A percentile compares a stretch with the other conserved stretches of the same genome.
phyloP scores from a whole-genome alignment of 2,888 invertebrate genomes.

The Invenusta paracnida region DNA sequence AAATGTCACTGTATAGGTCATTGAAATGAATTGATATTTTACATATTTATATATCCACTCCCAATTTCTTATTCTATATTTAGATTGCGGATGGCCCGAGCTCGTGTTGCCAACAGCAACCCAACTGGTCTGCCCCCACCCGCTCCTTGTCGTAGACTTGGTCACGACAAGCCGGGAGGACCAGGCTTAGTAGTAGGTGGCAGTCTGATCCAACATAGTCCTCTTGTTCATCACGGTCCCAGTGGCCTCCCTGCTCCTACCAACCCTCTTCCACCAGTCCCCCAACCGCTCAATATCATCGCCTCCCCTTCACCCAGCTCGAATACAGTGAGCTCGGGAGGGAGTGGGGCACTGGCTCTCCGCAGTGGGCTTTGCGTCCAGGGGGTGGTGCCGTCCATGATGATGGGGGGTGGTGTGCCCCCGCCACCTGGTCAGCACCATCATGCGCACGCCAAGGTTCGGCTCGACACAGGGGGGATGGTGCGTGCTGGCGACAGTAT shows the following conservation, averaged over 20 bases:
- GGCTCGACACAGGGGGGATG: conserved; percentile 4
- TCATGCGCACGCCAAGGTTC: neutral
- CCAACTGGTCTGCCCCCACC: neutral
- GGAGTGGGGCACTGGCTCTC: neutral
- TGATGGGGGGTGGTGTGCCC: neutral
- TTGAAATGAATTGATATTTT: too few relatives aligned
- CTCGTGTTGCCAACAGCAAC: neutral
- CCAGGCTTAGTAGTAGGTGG: neutral
- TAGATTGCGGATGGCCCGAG: neutral
- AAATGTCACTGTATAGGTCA: too few relatives aligned
- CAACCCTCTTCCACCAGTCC: neutral
- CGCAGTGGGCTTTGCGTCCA: neutral
- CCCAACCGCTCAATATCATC: conserved; percentile 14
- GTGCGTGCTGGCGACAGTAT: conserved; percentile 31
- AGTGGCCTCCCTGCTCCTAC: too few relatives aligned
- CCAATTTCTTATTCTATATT: too few relatives aligned
- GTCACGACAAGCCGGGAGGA: neutral
- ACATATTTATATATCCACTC: too few relatives aligned
- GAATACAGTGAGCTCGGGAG: conserved; percentile 32
- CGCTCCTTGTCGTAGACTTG: neutral
- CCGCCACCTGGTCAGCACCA: neutral
- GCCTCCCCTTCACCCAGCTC: conserved; percentile 37
- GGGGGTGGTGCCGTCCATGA: neutral
- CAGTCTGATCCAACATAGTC: neutral
- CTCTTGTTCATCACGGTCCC: neutral